Base-by-base conservation (phyloP, 2,797 vertebrate genomes). In the Rallus crepitans region DNA sequence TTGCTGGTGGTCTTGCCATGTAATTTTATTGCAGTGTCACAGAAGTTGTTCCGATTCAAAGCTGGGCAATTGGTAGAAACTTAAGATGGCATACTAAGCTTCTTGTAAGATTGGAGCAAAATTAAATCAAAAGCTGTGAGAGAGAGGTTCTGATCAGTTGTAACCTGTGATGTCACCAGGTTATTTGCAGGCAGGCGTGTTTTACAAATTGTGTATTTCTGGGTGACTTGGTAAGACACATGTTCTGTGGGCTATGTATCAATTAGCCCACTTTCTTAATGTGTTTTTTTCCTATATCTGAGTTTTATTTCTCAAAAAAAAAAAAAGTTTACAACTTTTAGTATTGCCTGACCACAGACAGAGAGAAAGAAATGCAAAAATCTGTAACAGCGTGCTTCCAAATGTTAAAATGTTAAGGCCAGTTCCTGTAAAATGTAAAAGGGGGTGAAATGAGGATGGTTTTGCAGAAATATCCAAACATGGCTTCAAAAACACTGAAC, bases 11-110 rank as follows among this genome's bases (percentile, higher is more conserved):
- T 50, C 60, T 83, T 93, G 28, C 56, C 21, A 14, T 77, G 81
- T 70, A 42, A 83, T 82, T 94, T 92, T 68, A 72, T 69, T 68
- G 18, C 65, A 37, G 40, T 77, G 37, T 78, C 81, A 90, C 52
- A 75, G 28, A 79, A 92, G 70, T 80, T 50, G 33, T 66, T 96
- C 90, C 84, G 53, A 94, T 55, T 94, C 47, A 55, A 85, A 72
- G 33, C 25, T 72, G 25, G 65, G 61, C 90, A 87, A 69, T 59
- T 83, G 66, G 52, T 64, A 80, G 72, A 84, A 83, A 69, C 27
- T 48, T 85, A 61, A 84, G 69, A 31, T 69, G 82, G 31, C 18
- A 73, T 40, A 31, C 35, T 56, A 77, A 93, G 35, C 72, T 47
- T 69, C 57, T 82, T 77, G 28, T 50, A 48, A 28, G 57, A 37